Conservation (phyloP, 1,140 invertebrate genomes). For the Drosophila cardini region DNA sequence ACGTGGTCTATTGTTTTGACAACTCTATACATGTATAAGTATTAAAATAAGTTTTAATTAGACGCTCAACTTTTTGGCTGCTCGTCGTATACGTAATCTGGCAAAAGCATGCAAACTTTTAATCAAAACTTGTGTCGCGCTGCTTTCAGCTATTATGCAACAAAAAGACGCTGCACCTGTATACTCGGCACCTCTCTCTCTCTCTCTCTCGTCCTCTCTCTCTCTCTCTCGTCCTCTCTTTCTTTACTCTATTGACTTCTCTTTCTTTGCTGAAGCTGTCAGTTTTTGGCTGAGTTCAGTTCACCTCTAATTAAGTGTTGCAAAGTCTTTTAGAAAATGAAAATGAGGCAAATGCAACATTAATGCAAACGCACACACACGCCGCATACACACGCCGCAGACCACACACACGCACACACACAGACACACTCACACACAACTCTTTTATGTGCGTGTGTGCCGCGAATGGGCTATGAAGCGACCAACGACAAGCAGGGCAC, state of each 20-base stretch:
- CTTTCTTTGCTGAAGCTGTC: too few relatives aligned
- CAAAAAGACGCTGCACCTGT: constrained; percentile 61
- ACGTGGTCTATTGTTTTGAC: constrained; percentile 44
- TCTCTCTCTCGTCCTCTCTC: background rate
- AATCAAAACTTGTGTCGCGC: constrained; percentile 71
- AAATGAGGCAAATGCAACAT: constrained; percentile 66
- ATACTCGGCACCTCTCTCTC: background rate
- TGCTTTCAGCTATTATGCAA: constrained; percentile 68
- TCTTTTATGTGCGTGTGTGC: constrained; percentile 44
- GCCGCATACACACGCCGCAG: constrained; percentile 6
- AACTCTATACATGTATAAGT: constrained; percentile 24
- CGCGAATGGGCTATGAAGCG: constrained; percentile 57
- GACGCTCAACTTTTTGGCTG: constrained; percentile 61
- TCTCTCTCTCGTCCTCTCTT: background rate
- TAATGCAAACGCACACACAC: constrained; percentile 62
- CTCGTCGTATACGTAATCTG: constrained; percentile 67
- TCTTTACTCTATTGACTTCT: background rate
- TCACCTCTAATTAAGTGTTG: constrained; percentile 72
- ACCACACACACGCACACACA: constrained; percentile 42
- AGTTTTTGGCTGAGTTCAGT: constrained; percentile 22
- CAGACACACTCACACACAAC: constrained; percentile 21
- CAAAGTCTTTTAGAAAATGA: constrained; percentile 55
- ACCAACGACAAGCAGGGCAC: constrained; percentile 27
- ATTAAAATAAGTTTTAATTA: constrained; percentile 72
- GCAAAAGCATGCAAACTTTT: constrained; percentile 57